These are phyloP conservation scores for Petrocephalus schoutedeni DNA, from an alignment of 2,797 vertebrate genomes.

Conservation along the genomic window DNA sequence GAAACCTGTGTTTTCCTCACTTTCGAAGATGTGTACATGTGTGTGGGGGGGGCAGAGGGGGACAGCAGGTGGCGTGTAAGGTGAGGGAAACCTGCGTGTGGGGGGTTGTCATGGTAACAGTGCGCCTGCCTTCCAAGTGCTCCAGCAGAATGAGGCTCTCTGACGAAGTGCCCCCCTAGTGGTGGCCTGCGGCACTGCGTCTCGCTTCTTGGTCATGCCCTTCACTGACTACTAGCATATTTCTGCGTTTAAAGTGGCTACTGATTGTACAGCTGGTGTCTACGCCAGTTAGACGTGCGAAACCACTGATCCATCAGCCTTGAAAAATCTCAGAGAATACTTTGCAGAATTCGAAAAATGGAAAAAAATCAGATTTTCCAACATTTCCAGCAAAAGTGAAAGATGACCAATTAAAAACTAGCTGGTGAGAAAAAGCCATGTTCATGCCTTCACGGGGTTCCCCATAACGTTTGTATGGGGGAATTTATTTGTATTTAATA, in stretches of 20 bases:
- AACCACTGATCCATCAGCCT: not conserved
- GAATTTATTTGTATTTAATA: not conserved
- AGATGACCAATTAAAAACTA: not conserved
- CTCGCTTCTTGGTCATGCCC: not conserved
- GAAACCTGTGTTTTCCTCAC: not conserved
- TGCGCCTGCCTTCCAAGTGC: slow-evolving; percentile 28
- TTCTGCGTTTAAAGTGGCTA: not conserved
- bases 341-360: not conserved
- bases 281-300: not conserved
- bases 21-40: slow-evolving; percentile 6
- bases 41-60: not conserved
- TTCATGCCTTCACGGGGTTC: not conserved
- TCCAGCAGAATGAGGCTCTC: slow-evolving; percentile 55
- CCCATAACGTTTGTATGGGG: not conserved
- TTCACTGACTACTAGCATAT: not conserved
- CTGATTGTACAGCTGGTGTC: not conserved
- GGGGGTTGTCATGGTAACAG: slow-evolving; percentile 20
- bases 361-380: not conserved
- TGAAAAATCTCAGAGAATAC: not conserved
- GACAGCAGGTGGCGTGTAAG: not conserved
- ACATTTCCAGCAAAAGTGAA: not conserved
- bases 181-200: slow-evolving; percentile 43
- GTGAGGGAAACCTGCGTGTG: slow-evolving; percentile 4
- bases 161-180: slow-evolving; percentile 45
- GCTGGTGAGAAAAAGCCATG: not conserved